Evolutionary conservation across 2,113 vertebrate genomes (phyloP).

Genomic region (Pandion haliaetus): DNA sequence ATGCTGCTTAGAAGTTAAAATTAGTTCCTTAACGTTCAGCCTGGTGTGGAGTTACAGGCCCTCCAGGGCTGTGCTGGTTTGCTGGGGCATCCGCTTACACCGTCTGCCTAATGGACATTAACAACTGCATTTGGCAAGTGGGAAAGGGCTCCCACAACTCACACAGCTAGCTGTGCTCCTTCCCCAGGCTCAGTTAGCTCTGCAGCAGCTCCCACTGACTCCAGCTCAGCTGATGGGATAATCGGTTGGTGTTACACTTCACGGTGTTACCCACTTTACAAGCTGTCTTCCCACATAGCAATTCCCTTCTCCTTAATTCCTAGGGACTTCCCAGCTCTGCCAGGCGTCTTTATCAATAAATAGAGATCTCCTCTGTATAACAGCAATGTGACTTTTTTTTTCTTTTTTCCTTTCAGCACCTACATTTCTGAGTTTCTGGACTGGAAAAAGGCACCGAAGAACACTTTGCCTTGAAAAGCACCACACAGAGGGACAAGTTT

Average conservation of each 20-base stretch:
- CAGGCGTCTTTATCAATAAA: neutral
- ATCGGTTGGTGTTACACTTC: neutral
- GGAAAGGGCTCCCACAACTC: neutral
- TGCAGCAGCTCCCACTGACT: neutral
- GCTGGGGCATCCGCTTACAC: neutral
- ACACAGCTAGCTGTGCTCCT: fast-evolving
- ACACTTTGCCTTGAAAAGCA: neutral
- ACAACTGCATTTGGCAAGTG: neutral
- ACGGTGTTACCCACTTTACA: neutral
- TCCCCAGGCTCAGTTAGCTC: fast-evolving
- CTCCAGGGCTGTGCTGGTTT: neutral
- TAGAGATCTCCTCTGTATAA: neutral
- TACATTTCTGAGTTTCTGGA: neutral
- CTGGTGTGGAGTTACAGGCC: slow-evolving; percentile 25
- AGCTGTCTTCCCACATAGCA: neutral
- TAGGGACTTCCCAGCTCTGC: neutral
- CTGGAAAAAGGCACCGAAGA: neutral
- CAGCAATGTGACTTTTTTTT: neutral
- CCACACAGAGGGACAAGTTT: neutral
- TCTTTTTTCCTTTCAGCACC: neutral
- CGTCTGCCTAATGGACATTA: neutral
- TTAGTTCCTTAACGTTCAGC: neutral
- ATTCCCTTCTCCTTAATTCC: neutral
- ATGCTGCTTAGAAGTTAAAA: slow-evolving; percentile 43
- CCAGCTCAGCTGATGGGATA: neutral